phyloP scores from a whole-genome alignment of 2,113 vertebrate species.

The Thymallus thymallus region DNA sequence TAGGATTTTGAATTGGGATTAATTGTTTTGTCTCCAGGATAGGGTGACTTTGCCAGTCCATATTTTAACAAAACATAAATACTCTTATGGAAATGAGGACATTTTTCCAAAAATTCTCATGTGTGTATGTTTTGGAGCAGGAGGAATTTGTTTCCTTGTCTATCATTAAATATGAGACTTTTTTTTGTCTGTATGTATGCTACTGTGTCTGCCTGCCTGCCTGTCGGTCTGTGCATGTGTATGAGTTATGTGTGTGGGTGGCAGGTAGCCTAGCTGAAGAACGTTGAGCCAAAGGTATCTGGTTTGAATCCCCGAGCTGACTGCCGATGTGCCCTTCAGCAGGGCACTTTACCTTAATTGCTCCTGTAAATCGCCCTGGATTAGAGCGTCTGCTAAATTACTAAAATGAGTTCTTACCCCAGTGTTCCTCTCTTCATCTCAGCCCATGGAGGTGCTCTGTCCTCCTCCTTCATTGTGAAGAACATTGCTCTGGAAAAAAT shows the following conservation, averaged over 20 bases:
- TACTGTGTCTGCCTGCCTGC: neutral
- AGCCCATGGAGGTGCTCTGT: conserved; percentile 91
- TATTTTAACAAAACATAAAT: conserved; percentile 23
- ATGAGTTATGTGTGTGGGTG: conserved; percentile 3
- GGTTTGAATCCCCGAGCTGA: no score
- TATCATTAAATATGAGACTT: no score
- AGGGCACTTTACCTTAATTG: no score
- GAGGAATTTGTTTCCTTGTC: no score
- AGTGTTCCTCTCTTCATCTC: conserved; percentile 14
- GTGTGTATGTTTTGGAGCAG: conserved; percentile 15
- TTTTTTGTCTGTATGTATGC: no score
- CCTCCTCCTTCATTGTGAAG: conserved; percentile 96
- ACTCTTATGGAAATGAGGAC: conserved; percentile 3
- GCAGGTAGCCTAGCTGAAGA: neutral
- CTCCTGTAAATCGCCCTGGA: no score
- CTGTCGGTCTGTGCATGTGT: neutral
- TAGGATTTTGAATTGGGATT: no score
- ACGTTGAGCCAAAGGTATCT: no score
- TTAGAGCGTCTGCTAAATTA: no score
- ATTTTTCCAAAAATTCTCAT: conserved; percentile 14
- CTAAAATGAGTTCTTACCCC: neutral
- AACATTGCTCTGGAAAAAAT: conserved; percentile 97
- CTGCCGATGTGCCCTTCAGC: no score
- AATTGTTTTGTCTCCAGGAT: no score
- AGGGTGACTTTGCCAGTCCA: neutral